A percentile compares a stretch with the other conserved stretches of the same genome.
These are phyloP conservation scores for Forbesichthys papilliferus DNA, from an alignment of 2,113 vertebrate species.

Conservation along the genomic window DNA sequence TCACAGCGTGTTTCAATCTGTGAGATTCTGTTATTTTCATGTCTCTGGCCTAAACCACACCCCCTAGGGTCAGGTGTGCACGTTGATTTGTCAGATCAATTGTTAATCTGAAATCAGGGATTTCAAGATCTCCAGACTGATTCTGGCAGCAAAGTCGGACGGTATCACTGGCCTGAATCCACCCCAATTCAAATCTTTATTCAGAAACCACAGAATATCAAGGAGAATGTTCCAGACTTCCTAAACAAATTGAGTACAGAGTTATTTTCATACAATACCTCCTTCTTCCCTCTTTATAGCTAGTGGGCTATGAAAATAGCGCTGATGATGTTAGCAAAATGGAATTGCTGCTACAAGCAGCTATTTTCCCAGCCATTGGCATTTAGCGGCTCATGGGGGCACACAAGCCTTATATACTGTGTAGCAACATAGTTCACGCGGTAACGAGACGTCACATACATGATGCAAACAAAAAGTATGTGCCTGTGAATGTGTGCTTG, in stretches of 20 bases:
- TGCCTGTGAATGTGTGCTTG: background rate
- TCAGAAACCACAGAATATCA: background rate
- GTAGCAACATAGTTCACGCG: slow-evolving; percentile 9
- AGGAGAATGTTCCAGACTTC: background rate
- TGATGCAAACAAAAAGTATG: background rate
- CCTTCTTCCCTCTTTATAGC: slow-evolving; percentile 12
- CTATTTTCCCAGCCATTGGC: slow-evolving; percentile 32
- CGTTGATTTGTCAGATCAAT: too few species aligned
- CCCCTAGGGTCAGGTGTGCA: too few species aligned
- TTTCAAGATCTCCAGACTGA: too few species aligned
- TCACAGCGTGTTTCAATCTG: too few species aligned
- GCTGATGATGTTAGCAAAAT: slow-evolving; percentile 10
- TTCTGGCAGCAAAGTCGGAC: too few species aligned
- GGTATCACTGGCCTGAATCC: background rate
- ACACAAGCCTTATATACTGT: background rate
- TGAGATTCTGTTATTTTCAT: too few species aligned
- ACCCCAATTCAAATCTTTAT: background rate
- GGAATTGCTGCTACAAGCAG: slow-evolving; percentile 14
- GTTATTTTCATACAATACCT: background rate
- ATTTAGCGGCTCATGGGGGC: background rate
- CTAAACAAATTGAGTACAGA: background rate
- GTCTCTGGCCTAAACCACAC: too few species aligned
- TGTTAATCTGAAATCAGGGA: too few species aligned
- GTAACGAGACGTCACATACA: background rate
- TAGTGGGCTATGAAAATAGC: slow-evolving; percentile 26